Evolutionary conservation across 2,113 vertebrate species (phyloP), one percentile per base, ranked within the genome.

Genomic region (Dasyprocta punctata): DNA sequence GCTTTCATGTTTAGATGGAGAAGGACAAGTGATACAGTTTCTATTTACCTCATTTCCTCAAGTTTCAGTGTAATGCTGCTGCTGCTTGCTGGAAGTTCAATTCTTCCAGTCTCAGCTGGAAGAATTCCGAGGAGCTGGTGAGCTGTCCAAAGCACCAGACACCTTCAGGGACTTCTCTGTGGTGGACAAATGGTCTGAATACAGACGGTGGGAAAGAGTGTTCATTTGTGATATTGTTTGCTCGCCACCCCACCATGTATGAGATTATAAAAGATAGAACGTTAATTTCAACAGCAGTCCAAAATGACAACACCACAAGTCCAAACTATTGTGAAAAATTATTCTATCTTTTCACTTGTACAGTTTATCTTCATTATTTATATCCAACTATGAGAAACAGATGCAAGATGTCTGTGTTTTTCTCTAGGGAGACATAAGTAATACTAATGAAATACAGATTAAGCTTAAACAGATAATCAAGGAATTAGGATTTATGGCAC

Each of bases 401-500:
- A 98, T 98, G 96, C 92, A 94, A 92, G 89, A 97, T 92, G 96
- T 95, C 96, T 96, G 90, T 86, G 54, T 54, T 93, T 95, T 96
- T 96, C 97, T 96, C 96, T 84, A 75, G 96, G 92, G 97, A 95
- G 95, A 95, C 96, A 98, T 97, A 98, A 96, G 95, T 96, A 98
- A 96, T 96, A 97, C 95, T 97, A 97, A 98, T 97, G 97, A 98
- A 98, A 98, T 96, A 97, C 98, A 98, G 97, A 95, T 97, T 97
- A 97, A 82, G 63, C n/a, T 97, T 97, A 90, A 95, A 97, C 90
- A 98, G 95, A 95, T 95, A 91, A 98, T 97, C 96, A 98, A 97
- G 92, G 97, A 97, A 98, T 98, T 95, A 97, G 97, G 95, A 98
- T 97, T 97, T 97, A 97, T 97, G 87, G 47, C 85, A 92, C 63